Percentiles rank a stretch among this genome's conserved stretches.
Evolutionary conservation across 2,888 invertebrate species (phyloP).

Genomic region (Colostygia pectinataria): DNA sequence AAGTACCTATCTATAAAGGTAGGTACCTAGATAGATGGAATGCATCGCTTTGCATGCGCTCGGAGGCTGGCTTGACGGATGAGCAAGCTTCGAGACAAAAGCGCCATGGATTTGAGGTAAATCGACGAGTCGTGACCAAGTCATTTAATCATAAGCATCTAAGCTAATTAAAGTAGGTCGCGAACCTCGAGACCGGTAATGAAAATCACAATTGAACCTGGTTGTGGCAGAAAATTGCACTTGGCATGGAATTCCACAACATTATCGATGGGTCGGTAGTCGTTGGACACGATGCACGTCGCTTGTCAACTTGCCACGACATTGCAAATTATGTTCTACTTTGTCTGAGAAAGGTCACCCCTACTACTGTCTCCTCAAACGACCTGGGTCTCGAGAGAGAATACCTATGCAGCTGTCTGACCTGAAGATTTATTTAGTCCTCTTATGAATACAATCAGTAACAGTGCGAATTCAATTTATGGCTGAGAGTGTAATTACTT

Average conservation of each 20-base stretch:
- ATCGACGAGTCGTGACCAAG: conserved; percentile 76
- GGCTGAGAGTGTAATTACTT: conserved; percentile 57
- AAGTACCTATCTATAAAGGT: conserved; percentile 9
- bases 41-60: conserved; percentile 45
- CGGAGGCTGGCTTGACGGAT: conserved; percentile 60
- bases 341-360: conserved; percentile 33
- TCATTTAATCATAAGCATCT: conserved; percentile 80
- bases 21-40: conserved; percentile 37
- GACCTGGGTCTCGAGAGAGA: conserved; percentile 2
- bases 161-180: conserved; percentile 80
- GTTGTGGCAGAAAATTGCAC: conserved; percentile 72
- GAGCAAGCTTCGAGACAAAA: conserved; percentile 67
- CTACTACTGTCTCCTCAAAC: conserved; percentile 19
- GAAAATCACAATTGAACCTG: conserved; percentile 78
- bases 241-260: conserved; percentile 62
- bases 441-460: conserved; percentile 26
- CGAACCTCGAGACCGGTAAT: conserved; percentile 75
- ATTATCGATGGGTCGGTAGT: conserved; percentile 52
- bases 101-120: conserved; percentile 72
- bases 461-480: conserved; percentile 51
- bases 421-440: conserved; percentile 10
- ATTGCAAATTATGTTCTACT: conserved; percentile 41
- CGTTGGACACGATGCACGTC: conserved; percentile 43
- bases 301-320: conserved; percentile 39
- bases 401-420: conserved; percentile 9